phyloP scores from a whole-genome alignment of 2,113 vertebrate species.

The Pseudopodoces humilis region DNA sequence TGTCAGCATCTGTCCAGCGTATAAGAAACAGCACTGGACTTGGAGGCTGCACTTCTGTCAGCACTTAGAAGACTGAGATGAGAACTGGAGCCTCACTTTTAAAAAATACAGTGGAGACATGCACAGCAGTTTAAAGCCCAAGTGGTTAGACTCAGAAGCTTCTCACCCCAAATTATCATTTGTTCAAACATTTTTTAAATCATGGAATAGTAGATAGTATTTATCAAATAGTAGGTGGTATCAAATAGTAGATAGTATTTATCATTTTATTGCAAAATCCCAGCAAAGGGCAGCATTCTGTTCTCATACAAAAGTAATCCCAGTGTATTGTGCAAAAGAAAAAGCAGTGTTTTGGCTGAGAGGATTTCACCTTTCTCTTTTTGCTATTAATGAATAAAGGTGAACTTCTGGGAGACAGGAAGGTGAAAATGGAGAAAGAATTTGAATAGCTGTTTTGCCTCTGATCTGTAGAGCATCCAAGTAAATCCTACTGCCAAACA shows the following conservation, averaged over 20 bases:
- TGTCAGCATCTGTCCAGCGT: not conserved
- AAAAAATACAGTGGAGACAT: not conserved
- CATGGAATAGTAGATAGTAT: fast-evolving
- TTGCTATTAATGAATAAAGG: constrained; percentile 6
- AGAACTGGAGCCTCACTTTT: not conserved
- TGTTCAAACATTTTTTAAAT: not conserved
- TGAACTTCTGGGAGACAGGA: not conserved
- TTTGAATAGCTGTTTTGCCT: not conserved
- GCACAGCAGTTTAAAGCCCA: not conserved
- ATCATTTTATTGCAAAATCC: not conserved
- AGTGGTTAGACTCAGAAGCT: not conserved
- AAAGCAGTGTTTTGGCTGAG: not conserved
- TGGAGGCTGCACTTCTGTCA: not conserved
- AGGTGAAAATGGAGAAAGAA: not conserved
- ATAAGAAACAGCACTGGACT: not conserved
- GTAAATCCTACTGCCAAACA: not conserved
- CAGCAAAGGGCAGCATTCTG: not conserved
- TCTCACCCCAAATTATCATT: not conserved
- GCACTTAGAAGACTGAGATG: not conserved
- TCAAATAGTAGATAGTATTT: not conserved
- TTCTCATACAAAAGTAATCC: not conserved
- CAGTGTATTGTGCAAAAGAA: not conserved
- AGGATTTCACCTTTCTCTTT: not conserved
- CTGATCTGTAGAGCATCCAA: constrained; percentile 12
- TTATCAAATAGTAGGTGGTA: not conserved